A percentile compares a stretch with the other conserved stretches of the same genome.
phyloP scores from a whole-genome alignment of 2,113 vertebrate genomes.

The Megaceryle torquata region DNA sequence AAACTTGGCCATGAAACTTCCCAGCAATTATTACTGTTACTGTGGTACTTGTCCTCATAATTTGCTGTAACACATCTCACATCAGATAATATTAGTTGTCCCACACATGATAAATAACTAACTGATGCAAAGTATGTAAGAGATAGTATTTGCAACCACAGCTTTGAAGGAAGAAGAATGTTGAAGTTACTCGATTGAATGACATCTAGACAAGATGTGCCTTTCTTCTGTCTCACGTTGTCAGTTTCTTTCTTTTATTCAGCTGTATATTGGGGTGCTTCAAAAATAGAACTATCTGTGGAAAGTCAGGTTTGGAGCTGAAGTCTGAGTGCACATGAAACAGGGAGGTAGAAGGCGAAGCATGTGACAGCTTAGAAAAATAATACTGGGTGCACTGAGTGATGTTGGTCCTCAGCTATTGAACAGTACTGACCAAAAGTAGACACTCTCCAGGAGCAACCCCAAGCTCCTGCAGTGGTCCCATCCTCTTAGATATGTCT shows the following conservation, averaged over 20 bases:
- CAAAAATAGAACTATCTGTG: background rate
- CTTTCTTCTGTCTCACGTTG: background rate
- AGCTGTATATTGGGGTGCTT: background rate
- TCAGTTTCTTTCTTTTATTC: background rate
- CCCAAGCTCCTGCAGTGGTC: background rate
- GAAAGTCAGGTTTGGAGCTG: background rate
- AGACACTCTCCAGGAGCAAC: background rate
- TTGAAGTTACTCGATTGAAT: background rate
- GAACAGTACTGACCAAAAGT: background rate
- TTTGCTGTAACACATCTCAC: background rate
- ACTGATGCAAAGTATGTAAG: background rate
- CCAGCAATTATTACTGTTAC: background rate
- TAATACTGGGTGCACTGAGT: background rate
- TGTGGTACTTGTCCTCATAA: background rate
- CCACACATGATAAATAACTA: background rate
- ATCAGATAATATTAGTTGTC: background rate
- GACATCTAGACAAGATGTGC: background rate
- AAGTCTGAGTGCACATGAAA: background rate
- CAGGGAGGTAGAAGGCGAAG: background rate
- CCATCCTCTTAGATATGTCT: background rate
- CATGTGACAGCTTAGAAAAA: background rate
- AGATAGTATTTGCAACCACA: background rate
- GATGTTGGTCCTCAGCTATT: background rate
- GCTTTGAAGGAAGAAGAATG: background rate
- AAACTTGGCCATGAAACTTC: constrained; percentile 9